Evolutionary conservation across 2,113 vertebrate genomes (phyloP).

Genomic region (Tympanuchus pallidicinctus): DNA sequence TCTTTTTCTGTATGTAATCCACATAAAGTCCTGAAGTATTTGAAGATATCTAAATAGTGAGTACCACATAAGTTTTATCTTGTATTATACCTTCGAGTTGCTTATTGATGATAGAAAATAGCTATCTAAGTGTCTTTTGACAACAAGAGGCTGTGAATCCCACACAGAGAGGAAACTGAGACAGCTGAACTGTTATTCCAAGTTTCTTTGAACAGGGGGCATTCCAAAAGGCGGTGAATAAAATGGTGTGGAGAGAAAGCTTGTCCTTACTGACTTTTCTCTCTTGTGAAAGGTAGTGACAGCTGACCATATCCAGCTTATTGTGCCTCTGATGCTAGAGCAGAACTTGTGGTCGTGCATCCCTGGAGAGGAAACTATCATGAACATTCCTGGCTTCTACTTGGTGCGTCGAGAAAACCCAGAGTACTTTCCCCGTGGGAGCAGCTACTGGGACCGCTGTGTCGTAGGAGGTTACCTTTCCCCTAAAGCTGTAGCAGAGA

Average conservation of each 20-base stretch:
- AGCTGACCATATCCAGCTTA: conserved; percentile 96
- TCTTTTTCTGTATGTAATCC: not conserved
- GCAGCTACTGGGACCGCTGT: conserved; percentile 99
- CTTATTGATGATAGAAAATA: not conserved
- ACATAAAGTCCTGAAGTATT: not conserved
- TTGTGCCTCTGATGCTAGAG: conserved; percentile 93
- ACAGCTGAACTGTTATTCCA: not conserved
- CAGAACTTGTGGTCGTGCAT: conserved; percentile 96
- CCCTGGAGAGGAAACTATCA: conserved; percentile 96
- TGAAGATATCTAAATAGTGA: not conserved
- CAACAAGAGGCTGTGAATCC: not conserved
- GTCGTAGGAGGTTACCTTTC: conserved; percentile 97
- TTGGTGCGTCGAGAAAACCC: conserved; percentile 94
- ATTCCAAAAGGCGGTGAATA: not conserved
- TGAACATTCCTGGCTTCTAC: conserved; percentile 96
- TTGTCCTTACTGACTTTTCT: conserved; percentile 25
- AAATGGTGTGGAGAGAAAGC: not conserved
- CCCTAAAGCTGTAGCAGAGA: conserved; percentile 90
- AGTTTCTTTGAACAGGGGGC: not conserved
- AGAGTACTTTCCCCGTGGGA: conserved; percentile 95
- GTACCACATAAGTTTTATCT: not conserved
- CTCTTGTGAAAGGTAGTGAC: conserved; percentile 87
- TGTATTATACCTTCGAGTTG: not conserved
- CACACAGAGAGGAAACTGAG: not conserved
- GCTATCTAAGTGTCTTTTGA: not conserved